Conservation (phyloP, 2,797 vertebrate genomes). For the Pogonophryne albipinna region DNA sequence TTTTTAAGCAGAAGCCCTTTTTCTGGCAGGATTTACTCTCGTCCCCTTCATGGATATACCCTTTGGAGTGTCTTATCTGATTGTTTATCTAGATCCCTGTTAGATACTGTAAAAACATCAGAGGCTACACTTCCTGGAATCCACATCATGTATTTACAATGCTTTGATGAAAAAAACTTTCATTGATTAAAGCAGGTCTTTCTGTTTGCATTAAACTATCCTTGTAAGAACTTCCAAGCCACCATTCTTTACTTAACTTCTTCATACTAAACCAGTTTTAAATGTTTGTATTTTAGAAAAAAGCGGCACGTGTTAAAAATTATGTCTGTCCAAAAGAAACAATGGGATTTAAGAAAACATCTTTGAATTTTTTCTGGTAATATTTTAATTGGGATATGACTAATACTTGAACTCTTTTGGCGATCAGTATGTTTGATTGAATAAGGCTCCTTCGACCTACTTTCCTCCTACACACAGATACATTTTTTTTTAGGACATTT, state of each 20-base stretch:
- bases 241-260: no score
- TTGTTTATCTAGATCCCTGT: constrained; percentile 6
- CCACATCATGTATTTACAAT: background rate
- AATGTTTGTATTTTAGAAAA: background rate
- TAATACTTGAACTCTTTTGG: background rate
- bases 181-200: background rate
- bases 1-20: constrained; percentile 81
- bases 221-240: background rate
- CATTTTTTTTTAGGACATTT: background rate
- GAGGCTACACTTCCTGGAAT: background rate
- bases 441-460: background rate
- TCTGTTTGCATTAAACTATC: no score
- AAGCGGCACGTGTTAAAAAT: background rate
- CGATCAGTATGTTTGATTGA: background rate
- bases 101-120: background rate
- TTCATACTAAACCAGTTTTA: background rate
- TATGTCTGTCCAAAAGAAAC: background rate
- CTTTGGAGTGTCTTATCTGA: constrained; percentile 51
- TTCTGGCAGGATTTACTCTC: constrained; percentile 76
- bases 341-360: background rate
- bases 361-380: background rate
- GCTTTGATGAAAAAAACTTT: background rate
- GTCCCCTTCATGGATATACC: constrained; percentile 84
- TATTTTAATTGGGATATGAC: background rate
- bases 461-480: background rate